Base-by-base conservation (phyloP, 2,888 invertebrate genomes). In the Chrysolina haemoptera region DNA sequence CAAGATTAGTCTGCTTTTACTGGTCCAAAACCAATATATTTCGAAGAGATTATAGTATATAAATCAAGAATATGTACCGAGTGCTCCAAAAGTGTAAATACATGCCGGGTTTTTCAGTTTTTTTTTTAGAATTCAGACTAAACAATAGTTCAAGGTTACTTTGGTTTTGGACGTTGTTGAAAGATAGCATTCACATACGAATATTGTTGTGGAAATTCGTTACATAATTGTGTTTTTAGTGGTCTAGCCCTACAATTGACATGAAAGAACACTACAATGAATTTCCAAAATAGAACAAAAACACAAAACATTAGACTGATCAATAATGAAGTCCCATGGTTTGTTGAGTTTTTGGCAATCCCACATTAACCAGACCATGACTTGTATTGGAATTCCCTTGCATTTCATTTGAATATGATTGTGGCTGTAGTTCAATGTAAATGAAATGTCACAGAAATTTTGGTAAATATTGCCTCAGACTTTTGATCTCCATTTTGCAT, bases 131-230 rank as follows among this genome's bases (percentile, higher is more conserved):
- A 62, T 71, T 62, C 68, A 62, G 63, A 70, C 68, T 55, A 74
- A 67, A 75, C 73, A 74, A 72, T 74, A 78, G 82, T 79, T 82
- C 82, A 82, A 82, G 82, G 82, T 82, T 82, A 82, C 71, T 78
- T 69, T 71, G 77, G 74, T 77, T 75, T 73, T 76, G 69, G 59
- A 59, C 74, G 71, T 73, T 53, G 53, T 18, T 76, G 62, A 65
- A 70, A 76, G 74, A 71, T 73, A 68, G 71, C 71, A 65, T 74
- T 72, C 68, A 66, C 68, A 65, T 62, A 50, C 12, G 20, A 74
- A 50, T 67, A 74, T 71, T 53, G 53, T 69, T 71, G 66, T 46
- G 66, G 63, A 68, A 68, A 72, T 68, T 64, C 41, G 43, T 72
- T 68, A 68, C 50, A 73, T 69, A 69, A 73, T 69, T 65, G 12